Conservation (phyloP, 2,797 vertebrate genomes). For the Tenualosa thibaudeaui region DNA sequence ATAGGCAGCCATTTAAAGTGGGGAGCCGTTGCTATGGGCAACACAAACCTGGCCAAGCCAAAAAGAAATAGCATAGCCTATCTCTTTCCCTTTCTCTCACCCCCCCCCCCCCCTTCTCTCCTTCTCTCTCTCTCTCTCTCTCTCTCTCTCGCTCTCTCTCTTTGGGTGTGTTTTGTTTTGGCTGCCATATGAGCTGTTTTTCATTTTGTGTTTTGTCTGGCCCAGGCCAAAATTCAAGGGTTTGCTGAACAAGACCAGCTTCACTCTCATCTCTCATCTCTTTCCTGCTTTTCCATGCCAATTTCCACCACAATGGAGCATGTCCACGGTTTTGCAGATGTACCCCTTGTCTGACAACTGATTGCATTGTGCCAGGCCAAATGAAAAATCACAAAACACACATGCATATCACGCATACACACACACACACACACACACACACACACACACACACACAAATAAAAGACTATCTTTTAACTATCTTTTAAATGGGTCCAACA, state of each 20-base stretch:
- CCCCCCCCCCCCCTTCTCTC: background rate
- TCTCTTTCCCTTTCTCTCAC: background rate
- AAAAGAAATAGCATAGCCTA: conserved; percentile 46
- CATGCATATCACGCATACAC: conserved; percentile 14
- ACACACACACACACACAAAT: background rate
- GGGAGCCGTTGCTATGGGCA: conserved; percentile 35
- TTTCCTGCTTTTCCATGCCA: conserved; percentile 43
- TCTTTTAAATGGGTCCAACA: background rate
- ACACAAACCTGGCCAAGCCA: conserved; percentile 38
- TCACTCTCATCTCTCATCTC: conserved; percentile 38
- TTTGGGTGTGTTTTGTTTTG: conserved; percentile 23
- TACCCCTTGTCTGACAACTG: conserved; percentile 35
- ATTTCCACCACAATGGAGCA: conserved; percentile 36
- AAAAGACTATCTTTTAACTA: background rate
- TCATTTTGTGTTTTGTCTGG: conserved; percentile 53
- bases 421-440: background rate
- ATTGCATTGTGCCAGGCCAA: conserved; percentile 27
- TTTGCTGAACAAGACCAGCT: conserved; percentile 46
- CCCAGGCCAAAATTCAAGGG: conserved; percentile 36
- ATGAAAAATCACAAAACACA: conserved; percentile 16
- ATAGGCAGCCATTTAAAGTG: background rate
- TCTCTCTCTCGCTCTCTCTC: background rate
- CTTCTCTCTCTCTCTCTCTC: background rate
- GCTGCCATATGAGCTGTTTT: conserved; percentile 40
- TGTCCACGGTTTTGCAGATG: conserved; percentile 50